These are phyloP conservation scores for Brachyistius frenatus DNA, from an alignment of 2,113 vertebrate species.

Conservation along the genomic window DNA sequence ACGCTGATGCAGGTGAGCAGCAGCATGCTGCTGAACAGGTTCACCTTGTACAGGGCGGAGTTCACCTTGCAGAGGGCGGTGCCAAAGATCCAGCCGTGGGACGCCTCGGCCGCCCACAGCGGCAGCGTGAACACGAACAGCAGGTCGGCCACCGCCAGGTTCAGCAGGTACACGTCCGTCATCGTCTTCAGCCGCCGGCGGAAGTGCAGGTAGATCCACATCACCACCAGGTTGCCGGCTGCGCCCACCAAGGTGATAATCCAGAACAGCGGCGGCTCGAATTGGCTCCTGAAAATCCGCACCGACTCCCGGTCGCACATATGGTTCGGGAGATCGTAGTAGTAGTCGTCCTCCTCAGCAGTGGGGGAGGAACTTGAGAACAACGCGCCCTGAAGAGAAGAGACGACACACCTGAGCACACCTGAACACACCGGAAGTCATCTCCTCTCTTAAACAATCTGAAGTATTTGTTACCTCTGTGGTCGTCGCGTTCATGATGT, in stretches of 20 bases:
- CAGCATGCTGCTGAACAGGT: slow-evolving; percentile 90
- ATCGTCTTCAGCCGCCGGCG: slow-evolving; percentile 86
- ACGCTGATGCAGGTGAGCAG: slow-evolving; percentile 91
- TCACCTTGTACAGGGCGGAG: slow-evolving; percentile 89
- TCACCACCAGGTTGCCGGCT: slow-evolving; percentile 86
- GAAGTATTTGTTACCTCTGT: slow-evolving; percentile 39
- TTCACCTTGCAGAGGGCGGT: slow-evolving; percentile 85
- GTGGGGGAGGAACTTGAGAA: neutral
- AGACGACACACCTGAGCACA: slow-evolving; percentile 8
- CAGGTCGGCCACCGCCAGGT: slow-evolving; percentile 89
- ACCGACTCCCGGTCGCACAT: slow-evolving; percentile 80
- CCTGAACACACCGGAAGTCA: neutral
- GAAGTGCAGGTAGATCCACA: slow-evolving; percentile 88
- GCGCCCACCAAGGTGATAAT: slow-evolving; percentile 84
- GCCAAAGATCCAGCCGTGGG: slow-evolving; percentile 85
- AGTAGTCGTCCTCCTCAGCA: accelerated
- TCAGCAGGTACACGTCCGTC: slow-evolving; percentile 89
- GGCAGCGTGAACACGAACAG: slow-evolving; percentile 91
- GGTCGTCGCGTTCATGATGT: slow-evolving; percentile 33
- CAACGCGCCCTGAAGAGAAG: slow-evolving; percentile 6
- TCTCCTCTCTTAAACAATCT: neutral
- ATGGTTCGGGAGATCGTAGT: neutral
- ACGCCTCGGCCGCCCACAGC: slow-evolving; percentile 88
- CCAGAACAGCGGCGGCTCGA: slow-evolving; percentile 87
- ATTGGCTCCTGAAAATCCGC: slow-evolving; percentile 79